Evolutionary conservation across 2,113 vertebrate species (phyloP).

Genomic region (Turdus rufiventris): DNA sequence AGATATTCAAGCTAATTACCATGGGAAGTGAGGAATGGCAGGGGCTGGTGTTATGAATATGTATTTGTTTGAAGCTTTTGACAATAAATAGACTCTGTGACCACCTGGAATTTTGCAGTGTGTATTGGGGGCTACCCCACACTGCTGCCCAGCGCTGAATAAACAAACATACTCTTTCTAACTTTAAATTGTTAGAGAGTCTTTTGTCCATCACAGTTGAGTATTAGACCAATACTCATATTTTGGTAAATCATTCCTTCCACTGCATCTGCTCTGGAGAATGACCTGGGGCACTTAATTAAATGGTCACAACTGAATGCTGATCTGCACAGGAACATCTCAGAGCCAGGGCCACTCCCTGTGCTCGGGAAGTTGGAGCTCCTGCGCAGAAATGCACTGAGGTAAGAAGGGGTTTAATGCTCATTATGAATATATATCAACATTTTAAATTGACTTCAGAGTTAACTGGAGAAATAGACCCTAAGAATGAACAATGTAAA

Average conservation of each 20-base stretch:
- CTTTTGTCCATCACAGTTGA: too few relatives aligned
- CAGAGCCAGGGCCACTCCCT: not conserved
- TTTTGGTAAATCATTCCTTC: not conserved
- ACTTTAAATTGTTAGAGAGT: too few relatives aligned
- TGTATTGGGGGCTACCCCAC: too few relatives aligned
- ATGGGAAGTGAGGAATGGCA: too few relatives aligned
- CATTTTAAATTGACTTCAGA: not conserved
- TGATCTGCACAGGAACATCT: not conserved
- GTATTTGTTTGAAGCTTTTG: too few relatives aligned
- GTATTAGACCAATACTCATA: too few relatives aligned
- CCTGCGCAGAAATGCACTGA: not conserved
- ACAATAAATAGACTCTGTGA: too few relatives aligned
- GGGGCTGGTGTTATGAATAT: too few relatives aligned
- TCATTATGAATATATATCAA: not conserved
- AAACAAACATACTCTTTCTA: too few relatives aligned
- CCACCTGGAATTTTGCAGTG: too few relatives aligned
- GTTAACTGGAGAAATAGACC: not conserved
- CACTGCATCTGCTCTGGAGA: not conserved
- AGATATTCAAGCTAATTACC: too few relatives aligned
- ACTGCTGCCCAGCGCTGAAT: too few relatives aligned
- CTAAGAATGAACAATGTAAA: not conserved
- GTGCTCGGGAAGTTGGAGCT: not conserved
- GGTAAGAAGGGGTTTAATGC: not conserved
- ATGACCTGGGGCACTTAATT: slow-evolving; percentile 7
- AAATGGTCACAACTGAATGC: not conserved